phyloP scores from a whole-genome alignment of 2,113 vertebrate species.

The Tachysurus vachellii region DNA sequence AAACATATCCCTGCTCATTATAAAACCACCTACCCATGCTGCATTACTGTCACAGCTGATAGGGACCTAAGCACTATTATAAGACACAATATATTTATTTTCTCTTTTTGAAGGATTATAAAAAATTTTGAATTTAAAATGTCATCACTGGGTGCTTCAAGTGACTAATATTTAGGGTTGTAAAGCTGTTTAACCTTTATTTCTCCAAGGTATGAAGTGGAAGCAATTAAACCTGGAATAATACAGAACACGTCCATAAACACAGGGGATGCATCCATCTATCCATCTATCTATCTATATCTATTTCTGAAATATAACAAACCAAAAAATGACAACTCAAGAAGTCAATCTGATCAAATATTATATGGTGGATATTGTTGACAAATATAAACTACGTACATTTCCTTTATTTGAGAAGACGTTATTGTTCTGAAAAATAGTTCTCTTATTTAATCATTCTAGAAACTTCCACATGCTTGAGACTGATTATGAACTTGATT shows the following conservation, averaged over 20 bases:
- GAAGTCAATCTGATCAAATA: no score
- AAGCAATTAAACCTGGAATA: neutral
- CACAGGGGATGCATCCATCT: neutral
- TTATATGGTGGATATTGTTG: no score
- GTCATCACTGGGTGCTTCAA: neutral
- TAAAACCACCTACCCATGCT: neutral
- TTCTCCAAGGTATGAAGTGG: neutral
- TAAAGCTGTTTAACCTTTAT: neutral
- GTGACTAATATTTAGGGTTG: neutral
- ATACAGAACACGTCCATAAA: neutral
- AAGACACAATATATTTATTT: neutral
- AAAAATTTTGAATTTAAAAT: neutral
- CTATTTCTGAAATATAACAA: no score
- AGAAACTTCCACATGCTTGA: neutral
- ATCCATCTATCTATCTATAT: no score
- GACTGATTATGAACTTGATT: neutral
- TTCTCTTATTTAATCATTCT: neutral
- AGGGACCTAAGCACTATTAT: neutral
- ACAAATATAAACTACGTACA: no score
- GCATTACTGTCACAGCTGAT: conserved; percentile 4
- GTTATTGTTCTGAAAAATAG: neutral
- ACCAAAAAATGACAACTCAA: no score
- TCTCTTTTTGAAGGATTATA: neutral
- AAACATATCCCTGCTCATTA: conserved; percentile 9
- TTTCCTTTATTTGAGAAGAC: neutral